Conservation (phyloP, 2,797 vertebrate species). For the Sebastes taczanowskii region DNA sequence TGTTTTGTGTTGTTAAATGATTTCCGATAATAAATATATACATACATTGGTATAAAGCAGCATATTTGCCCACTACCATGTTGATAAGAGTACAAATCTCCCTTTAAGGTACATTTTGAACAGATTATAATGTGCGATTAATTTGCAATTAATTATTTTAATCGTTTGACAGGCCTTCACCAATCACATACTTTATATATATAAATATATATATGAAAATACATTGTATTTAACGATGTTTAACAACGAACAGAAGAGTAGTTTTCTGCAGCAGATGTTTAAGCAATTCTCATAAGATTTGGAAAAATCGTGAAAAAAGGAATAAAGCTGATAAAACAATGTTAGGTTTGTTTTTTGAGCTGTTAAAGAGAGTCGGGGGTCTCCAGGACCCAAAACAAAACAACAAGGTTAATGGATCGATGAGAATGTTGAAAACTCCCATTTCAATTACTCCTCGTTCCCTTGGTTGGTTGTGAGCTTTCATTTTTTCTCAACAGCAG, state of each 20-base stretch:
- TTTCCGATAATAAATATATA: too few relatives aligned
- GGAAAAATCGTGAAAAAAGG: background rate
- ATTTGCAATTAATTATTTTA: too few relatives aligned
- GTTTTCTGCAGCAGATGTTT: background rate
- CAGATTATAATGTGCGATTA: too few relatives aligned
- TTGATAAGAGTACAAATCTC: too few relatives aligned
- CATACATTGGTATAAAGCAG: too few relatives aligned
- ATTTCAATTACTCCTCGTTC: background rate
- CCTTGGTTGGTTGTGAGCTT: background rate
- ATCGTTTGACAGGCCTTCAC: too few relatives aligned
- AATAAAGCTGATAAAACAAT: background rate
- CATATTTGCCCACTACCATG: too few relatives aligned
- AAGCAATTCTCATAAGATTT: background rate
- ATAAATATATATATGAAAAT: background rate
- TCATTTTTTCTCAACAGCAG: slow-evolving; percentile 22
- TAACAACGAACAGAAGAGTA: background rate
- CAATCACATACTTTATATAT: too few relatives aligned
- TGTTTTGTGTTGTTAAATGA: too few relatives aligned
- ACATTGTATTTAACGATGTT: background rate
- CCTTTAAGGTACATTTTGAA: too few relatives aligned
- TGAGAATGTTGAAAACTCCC: background rate
- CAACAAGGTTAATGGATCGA: background rate
- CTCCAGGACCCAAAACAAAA: background rate
- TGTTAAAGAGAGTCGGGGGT: background rate
- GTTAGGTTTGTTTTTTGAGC: background rate